Evolutionary conservation across 2,797 vertebrate genomes (phyloP).

Genomic region (Harpagifer antarcticus): DNA sequence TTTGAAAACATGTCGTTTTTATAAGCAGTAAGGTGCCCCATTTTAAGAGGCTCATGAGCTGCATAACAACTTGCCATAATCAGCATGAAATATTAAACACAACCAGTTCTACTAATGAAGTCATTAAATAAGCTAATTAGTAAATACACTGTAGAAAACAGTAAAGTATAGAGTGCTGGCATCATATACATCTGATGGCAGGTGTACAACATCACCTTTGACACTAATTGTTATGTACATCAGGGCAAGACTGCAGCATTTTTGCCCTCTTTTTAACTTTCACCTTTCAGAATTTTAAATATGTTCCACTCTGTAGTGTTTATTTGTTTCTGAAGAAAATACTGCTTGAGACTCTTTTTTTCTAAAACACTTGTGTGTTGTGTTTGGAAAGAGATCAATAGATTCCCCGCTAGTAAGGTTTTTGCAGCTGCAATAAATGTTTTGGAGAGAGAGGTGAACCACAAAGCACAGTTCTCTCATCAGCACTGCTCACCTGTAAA

Average conservation of each 20-base stretch:
- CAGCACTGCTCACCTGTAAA: conserved; percentile 3
- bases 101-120: conserved; percentile 24
- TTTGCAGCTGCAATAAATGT: conserved; percentile 3
- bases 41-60: conserved; percentile 38
- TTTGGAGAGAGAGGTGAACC: neutral
- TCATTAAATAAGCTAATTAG: conserved; percentile 26
- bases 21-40: neutral
- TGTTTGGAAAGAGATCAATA: conserved; percentile 4
- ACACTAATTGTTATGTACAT: neutral
- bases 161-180: neutral
- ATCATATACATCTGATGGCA: neutral
- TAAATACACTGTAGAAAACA: neutral
- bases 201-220: neutral
- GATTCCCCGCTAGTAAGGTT: neutral
- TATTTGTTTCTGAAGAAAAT: neutral
- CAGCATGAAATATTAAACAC: conserved; percentile 28
- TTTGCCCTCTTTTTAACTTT: neutral
- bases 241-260: neutral
- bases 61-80: conserved; percentile 23
- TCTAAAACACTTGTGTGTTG: neutral
- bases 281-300: neutral
- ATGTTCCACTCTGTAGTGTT: neutral
- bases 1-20: conserved; percentile 7
- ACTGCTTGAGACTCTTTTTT: neutral
- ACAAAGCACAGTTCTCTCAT: conserved; percentile 11